Evolutionary conservation across 2,797 vertebrate species (phyloP).

Genomic region (Anas bernieri): DNA sequence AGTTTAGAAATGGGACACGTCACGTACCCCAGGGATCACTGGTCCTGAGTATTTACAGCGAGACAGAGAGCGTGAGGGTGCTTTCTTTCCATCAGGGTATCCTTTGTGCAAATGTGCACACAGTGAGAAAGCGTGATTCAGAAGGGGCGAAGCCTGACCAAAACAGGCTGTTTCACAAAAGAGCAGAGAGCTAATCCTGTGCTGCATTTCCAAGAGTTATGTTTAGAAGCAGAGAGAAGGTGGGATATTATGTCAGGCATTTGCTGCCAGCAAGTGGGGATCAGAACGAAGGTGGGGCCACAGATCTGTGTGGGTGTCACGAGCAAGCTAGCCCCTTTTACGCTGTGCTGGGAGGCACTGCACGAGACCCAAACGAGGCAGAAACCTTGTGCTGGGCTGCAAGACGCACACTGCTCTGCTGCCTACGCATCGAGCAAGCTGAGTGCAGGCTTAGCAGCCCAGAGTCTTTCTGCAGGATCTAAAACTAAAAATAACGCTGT

Average conservation of each 20-base stretch:
- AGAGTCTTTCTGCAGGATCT: not conserved
- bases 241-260: not conserved
- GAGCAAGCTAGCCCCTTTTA: not conserved
- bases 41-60: not conserved
- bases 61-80: fast-evolving
- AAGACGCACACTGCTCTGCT: not conserved
- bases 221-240: not conserved
- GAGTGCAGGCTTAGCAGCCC: not conserved
- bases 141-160: not conserved
- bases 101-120: not conserved
- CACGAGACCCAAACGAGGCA: not conserved
- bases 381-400: not conserved
- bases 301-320: fast-evolving
- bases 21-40: not conserved
- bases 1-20: not conserved
- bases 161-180: not conserved
- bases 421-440: not conserved
- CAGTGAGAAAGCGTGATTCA: not conserved
- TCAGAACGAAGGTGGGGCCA: fast-evolving
- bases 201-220: not conserved
- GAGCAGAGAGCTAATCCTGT: not conserved
- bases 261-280: not conserved
- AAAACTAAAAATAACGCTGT: not conserved
- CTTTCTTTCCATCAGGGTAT: not conserved
- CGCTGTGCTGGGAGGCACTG: not conserved